Percentiles rank a stretch among this genome's conserved stretches.
Evolutionary conservation across 2,113 vertebrate species (phyloP).

Genomic region (Jaculus jaculus): DNA sequence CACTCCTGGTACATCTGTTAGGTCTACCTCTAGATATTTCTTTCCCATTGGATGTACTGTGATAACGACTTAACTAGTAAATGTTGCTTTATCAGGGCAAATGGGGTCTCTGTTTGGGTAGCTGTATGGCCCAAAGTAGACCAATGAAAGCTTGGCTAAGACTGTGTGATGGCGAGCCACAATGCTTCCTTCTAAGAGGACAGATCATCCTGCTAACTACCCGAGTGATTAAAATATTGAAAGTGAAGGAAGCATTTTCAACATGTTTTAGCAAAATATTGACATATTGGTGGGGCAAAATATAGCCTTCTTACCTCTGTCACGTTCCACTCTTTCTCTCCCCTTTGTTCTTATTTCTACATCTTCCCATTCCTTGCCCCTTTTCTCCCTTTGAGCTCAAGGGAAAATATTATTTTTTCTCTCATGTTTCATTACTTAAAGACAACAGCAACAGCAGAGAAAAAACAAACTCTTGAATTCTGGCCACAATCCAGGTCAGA

Average conservation of each 20-base stretch:
- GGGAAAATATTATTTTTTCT: constrained; percentile 1
- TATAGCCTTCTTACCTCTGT: not conserved
- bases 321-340: not conserved
- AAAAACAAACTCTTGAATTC: not conserved
- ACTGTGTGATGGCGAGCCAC: not conserved
- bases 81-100: constrained; percentile 69
- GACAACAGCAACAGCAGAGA: not conserved
- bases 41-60: constrained; percentile 79
- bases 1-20: constrained; percentile 78
- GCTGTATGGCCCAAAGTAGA: not conserved
- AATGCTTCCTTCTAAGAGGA: not conserved
- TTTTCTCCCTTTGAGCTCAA: not conserved
- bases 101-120: constrained; percentile 57
- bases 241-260: not conserved
- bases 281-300: not conserved
- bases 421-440: constrained; percentile 39
- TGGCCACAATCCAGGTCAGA: not conserved
- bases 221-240: not conserved
- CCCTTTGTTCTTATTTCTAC: not conserved
- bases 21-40: constrained; percentile 74
- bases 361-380: not conserved
- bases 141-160: not conserved
- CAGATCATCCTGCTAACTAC: not conserved
- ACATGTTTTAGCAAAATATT: not conserved
- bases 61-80: constrained; percentile 78